A percentile compares a stretch with the other conserved stretches of the same genome.
phyloP scores from a whole-genome alignment of 2,113 vertebrate genomes.

The Misgurnus mizolepis region DNA sequence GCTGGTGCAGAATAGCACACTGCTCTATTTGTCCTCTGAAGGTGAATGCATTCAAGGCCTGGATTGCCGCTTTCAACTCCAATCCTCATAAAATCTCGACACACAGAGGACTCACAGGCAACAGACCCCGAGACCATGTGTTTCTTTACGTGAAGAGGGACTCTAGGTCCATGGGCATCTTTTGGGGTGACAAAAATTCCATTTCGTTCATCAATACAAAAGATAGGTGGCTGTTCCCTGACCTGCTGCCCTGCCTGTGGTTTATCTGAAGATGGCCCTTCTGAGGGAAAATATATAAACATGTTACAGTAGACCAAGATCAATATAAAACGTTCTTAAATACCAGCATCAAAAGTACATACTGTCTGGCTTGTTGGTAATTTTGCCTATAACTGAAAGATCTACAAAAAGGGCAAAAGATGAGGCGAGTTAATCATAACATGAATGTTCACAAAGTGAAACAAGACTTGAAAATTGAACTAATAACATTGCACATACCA shows the following conservation, averaged over 20 bases:
- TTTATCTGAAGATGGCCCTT: no score
- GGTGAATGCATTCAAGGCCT: background rate
- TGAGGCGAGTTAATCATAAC: background rate
- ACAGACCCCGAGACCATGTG: background rate
- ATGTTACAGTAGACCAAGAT: no score
- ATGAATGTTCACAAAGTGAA: background rate
- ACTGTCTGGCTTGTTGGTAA: background rate
- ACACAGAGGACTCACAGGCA: background rate
- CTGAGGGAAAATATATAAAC: no score
- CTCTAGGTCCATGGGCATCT: background rate
- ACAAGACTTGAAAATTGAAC: background rate
- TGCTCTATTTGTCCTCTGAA: background rate
- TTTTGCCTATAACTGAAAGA: background rate
- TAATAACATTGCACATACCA: background rate
- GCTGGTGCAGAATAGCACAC: background rate
- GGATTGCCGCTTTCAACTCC: background rate
- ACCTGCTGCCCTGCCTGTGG: no score
- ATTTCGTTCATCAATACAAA: background rate
- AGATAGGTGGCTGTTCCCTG: background rate
- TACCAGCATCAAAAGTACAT: background rate
- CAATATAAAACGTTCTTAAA: no score
- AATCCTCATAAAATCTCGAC: background rate
- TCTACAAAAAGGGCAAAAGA: background rate
- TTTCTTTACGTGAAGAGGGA: background rate
- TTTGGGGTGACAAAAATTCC: background rate